phyloP scores from a whole-genome alignment of 2,888 invertebrate genomes.

The Hyalella azteca region DNA sequence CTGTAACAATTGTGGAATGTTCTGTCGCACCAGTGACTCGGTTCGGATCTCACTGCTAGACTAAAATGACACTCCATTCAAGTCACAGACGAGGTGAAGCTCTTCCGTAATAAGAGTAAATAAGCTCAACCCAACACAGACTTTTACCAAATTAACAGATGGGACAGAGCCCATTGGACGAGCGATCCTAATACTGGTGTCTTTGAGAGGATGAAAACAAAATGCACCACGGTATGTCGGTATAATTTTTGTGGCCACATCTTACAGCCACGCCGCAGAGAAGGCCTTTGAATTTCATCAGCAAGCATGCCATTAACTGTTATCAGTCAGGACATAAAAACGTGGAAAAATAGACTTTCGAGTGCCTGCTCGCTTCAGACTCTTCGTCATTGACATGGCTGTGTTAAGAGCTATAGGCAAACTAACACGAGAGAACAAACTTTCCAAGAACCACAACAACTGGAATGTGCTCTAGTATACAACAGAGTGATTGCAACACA shows the following conservation, averaged over 20 bases:
- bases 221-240: conserved; percentile 21
- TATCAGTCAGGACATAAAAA: conserved; percentile 50
- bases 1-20: conserved; percentile 58
- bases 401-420: conserved; percentile 51
- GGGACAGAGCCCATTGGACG: conserved; percentile 26
- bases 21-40: conserved; percentile 43
- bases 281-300: conserved; percentile 41
- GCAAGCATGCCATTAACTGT: conserved; percentile 49
- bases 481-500: conserved; percentile 33
- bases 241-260: conserved; percentile 44
- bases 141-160: conserved; percentile 2
- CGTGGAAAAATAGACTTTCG: conserved; percentile 59
- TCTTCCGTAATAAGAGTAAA: neutral
- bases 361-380: conserved; percentile 52
- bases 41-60: conserved; percentile 25
- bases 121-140: conserved; percentile 30
- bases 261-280: conserved; percentile 38
- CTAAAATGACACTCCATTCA: conserved; percentile 25
- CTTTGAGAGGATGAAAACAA: conserved; percentile 44
- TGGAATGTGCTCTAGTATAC: conserved; percentile 43
- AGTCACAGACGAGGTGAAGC: conserved; percentile 25
- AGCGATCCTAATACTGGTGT: conserved; percentile 25
- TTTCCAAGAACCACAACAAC: conserved; percentile 36
- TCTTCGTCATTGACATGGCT: conserved; percentile 44
- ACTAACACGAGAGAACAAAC: conserved; percentile 42